These are phyloP conservation scores for Chanos chanos DNA, from an alignment of 2,797 vertebrate species.

Conservation along the genomic window DNA sequence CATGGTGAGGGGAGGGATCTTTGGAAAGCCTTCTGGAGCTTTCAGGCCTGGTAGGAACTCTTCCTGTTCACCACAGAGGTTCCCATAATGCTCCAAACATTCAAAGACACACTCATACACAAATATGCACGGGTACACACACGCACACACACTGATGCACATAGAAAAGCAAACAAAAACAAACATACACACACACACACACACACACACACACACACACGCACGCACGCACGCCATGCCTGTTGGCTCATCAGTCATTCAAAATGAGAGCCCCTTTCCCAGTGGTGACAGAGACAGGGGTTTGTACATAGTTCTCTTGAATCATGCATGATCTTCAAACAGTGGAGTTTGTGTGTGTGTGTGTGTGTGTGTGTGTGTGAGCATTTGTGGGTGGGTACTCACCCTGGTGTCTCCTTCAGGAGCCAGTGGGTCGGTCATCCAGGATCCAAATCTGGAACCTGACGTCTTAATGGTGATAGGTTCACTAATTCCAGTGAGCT, in stretches of 20 bases:
- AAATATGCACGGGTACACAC: neutral
- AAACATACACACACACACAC: slow-evolving; percentile 8
- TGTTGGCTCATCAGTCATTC: slow-evolving; percentile 21
- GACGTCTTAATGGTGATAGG: slow-evolving; percentile 82
- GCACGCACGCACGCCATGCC: slow-evolving; percentile 12
- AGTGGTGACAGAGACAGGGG: slow-evolving; percentile 23
- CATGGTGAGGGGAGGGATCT: slow-evolving; percentile 20
- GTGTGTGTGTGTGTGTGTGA: neutral
- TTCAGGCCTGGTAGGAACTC: slow-evolving; percentile 35
- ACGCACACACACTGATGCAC: neutral
- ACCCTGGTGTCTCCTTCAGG: slow-evolving; percentile 83
- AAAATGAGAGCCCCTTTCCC: neutral
- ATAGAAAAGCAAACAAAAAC: neutral
- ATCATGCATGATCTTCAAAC: neutral
- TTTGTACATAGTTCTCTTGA: neutral
- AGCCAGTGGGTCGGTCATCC: slow-evolving; percentile 87
- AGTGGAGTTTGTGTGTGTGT: neutral
- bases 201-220: neutral
- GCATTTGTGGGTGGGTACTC: slow-evolving; percentile 42
- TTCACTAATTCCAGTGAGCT: slow-evolving; percentile 83
- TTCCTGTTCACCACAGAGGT: slow-evolving; percentile 36
- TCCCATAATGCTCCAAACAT: no score
- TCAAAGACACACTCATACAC: neutral
- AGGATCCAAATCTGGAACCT: slow-evolving; percentile 83
- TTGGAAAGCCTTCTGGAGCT: slow-evolving; percentile 21